Evolutionary conservation across 2,113 vertebrate species (phyloP).

Genomic region (Lagopus leucura): DNA sequence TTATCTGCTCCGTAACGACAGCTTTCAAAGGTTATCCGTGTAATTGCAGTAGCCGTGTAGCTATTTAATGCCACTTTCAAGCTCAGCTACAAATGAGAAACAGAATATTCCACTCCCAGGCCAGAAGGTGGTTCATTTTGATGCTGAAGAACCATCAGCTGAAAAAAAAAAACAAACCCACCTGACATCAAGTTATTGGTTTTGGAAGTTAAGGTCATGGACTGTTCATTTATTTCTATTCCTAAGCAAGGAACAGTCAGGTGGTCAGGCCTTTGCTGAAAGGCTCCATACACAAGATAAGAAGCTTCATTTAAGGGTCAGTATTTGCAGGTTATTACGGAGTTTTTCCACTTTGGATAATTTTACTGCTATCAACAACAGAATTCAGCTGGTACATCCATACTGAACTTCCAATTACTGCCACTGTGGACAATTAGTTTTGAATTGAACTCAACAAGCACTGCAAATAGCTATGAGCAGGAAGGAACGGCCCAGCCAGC

Average conservation of each 20-base stretch:
- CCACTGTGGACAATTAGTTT: background rate
- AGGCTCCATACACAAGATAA: background rate
- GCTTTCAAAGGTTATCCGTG: background rate
- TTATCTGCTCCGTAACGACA: background rate
- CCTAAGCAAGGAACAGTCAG: background rate
- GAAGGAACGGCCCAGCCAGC: background rate
- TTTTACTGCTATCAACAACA: background rate
- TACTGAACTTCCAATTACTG: background rate
- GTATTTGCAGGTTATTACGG: background rate
- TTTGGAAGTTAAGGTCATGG: background rate
- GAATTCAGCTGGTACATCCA: background rate
- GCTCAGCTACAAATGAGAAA: background rate
- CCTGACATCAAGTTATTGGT: background rate
- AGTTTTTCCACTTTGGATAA: background rate
- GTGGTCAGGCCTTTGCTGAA: fast-evolving
- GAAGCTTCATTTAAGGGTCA: background rate
- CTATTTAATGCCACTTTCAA: background rate
- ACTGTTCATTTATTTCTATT: background rate
- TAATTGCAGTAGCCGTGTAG: background rate
- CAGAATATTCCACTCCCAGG: background rate
- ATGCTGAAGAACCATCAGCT: background rate
- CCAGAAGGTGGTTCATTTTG: background rate
- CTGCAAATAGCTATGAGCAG: background rate
- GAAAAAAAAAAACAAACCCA: background rate
- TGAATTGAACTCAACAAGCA: background rate